Conservation (phyloP, 2,888 invertebrate genomes). For the Hirtodrosophila duncani region DNA sequence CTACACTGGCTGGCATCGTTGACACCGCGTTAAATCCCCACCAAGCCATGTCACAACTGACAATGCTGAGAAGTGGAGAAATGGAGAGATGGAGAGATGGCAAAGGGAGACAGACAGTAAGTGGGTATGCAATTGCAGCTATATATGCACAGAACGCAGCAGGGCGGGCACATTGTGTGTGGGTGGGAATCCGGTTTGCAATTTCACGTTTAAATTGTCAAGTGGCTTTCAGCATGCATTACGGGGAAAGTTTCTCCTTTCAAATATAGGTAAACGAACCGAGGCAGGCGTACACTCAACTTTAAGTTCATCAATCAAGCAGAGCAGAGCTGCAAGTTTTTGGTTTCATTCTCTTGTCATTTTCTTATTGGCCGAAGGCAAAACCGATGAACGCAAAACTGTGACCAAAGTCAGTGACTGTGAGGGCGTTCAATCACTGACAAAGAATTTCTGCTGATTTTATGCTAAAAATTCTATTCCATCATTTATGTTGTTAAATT, state of each 20-base stretch:
- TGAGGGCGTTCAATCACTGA: slow-evolving; percentile 59
- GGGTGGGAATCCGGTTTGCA: slow-evolving; percentile 47
- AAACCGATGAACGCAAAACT: no score
- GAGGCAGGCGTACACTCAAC: slow-evolving; percentile 22
- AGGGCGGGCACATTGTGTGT: slow-evolving; percentile 2
- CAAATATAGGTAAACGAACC: no score
- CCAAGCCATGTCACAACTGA: slow-evolving; percentile 47
- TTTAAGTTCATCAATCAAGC: slow-evolving; percentile 53
- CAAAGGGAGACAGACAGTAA: neutral
- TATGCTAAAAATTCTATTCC: slow-evolving; percentile 66
- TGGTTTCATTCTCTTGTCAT: slow-evolving; percentile 1
- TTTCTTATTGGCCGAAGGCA: slow-evolving; percentile 19
- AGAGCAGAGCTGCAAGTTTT: slow-evolving; percentile 9
- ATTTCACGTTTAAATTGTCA: slow-evolving; percentile 60
- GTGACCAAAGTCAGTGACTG: slow-evolving; percentile 8
- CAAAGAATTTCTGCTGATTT: slow-evolving; percentile 46
- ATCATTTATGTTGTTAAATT: slow-evolving; percentile 69
- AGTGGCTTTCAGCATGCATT: slow-evolving; percentile 62
- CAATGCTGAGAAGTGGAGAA: slow-evolving; percentile 39
- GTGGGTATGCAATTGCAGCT: neutral
- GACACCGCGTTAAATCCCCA: slow-evolving; percentile 58
- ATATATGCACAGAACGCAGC: slow-evolving; percentile 7
- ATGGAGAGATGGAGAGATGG: slow-evolving; percentile 2
- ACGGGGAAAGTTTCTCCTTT: no score
- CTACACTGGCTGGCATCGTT: no score